phyloP scores from a whole-genome alignment of 2,888 invertebrate species.

The Galerucella nymphaeae region DNA sequence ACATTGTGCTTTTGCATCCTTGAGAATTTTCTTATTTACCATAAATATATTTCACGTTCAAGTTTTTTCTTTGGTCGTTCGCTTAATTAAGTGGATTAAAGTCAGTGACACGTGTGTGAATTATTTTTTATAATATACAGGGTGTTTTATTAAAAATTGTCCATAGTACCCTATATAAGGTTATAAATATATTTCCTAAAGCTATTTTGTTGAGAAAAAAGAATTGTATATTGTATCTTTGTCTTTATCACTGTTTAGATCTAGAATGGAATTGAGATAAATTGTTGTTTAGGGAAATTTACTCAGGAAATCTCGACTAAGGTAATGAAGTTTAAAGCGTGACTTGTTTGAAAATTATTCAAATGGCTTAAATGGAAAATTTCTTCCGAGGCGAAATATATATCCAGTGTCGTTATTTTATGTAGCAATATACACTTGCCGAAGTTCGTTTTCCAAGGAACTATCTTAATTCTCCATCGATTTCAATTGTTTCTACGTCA shows the following conservation, averaged over 20 bases:
- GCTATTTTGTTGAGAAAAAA: too few relatives aligned
- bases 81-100: conserved; percentile 24
- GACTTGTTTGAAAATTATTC: conserved; percentile 21
- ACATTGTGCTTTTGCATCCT: conserved; percentile 30
- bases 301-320: conserved; percentile 21
- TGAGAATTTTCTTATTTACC: conserved; percentile 29
- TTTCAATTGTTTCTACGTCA: too few relatives aligned
- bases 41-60: conserved; percentile 31
- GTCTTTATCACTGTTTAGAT: not conserved
- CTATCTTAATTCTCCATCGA: too few relatives aligned
- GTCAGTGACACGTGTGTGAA: not conserved
- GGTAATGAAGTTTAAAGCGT: conserved; percentile 18
- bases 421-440: too few relatives aligned
- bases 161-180: too few relatives aligned
- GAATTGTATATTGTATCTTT: not conserved
- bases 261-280: not conserved
- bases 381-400: not conserved
- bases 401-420: not conserved
- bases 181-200: too few relatives aligned
- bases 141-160: too few relatives aligned
- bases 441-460: too few relatives aligned
- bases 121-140: not conserved
- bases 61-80: conserved; percentile 16
- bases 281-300: conserved; percentile 10
- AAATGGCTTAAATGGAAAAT: not conserved